Percentiles rank a stretch among this genome's conserved stretches.
Evolutionary conservation across 2,797 vertebrate species (phyloP).

Genomic region (Anguilla pacifica): DNA sequence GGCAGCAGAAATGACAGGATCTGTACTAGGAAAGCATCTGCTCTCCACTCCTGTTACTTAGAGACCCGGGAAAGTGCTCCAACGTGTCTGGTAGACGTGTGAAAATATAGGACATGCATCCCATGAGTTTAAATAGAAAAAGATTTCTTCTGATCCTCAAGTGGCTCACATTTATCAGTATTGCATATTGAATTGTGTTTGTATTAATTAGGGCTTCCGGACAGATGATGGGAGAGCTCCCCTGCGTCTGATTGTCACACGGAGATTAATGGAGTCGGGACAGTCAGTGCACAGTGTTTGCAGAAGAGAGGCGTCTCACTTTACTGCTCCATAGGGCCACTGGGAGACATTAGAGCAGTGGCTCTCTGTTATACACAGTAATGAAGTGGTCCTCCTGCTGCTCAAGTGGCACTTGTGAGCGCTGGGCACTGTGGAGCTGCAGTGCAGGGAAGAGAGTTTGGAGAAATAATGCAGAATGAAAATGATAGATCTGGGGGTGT

Average conservation of each 20-base stretch:
- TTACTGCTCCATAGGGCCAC: neutral
- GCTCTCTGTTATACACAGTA: neutral
- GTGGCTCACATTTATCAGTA: neutral
- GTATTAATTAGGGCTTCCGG: neutral
- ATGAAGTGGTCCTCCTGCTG: neutral
- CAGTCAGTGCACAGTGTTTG: neutral
- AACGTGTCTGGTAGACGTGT: neutral
- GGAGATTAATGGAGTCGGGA: neutral
- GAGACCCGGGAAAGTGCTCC: neutral
- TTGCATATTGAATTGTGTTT: neutral
- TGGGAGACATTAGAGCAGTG: neutral
- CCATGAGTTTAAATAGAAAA: neutral
- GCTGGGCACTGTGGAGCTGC: neutral
- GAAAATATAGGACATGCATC: neutral
- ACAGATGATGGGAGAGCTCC: neutral
- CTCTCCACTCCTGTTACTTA: neutral
- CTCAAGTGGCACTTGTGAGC: neutral
- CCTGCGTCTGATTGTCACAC: constrained; percentile 4
- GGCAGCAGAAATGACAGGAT: neutral
- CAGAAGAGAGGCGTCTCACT: neutral
- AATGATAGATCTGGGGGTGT: neutral
- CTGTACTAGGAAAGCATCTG: neutral
- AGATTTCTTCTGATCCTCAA: neutral
- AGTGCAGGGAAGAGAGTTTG: neutral
- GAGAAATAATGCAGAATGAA: neutral